phyloP scores from a whole-genome alignment of 2,797 vertebrate genomes.

The Momotus momota region DNA sequence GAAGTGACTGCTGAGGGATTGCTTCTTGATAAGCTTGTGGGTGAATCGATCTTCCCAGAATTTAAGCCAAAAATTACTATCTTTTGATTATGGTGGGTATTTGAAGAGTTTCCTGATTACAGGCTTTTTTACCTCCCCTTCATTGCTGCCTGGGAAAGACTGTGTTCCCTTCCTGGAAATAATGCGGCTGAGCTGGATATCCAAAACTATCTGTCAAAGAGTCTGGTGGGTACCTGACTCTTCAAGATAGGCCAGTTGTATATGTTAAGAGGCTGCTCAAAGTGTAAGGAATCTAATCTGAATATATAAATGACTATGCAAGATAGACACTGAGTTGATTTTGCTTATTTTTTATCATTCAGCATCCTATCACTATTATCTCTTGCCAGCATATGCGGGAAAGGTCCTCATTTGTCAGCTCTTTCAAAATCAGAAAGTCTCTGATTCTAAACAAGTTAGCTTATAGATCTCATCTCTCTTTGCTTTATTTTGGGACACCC shows the following conservation, averaged over 20 bases:
- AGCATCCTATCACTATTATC: not conserved
- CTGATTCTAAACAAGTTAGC: not conserved
- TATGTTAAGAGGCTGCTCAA: not conserved
- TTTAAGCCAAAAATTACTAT: not conserved
- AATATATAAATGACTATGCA: not conserved
- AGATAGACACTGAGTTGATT: not conserved
- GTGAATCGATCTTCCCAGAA: constrained; percentile 5
- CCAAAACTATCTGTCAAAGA: not conserved
- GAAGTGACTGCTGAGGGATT: not conserved
- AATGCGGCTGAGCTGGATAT: not conserved
- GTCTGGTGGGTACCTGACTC: not conserved
- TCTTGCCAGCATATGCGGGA: not conserved
- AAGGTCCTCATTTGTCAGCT: not conserved
- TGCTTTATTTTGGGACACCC: not conserved
- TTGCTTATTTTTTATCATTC: not conserved
- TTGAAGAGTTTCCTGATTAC: not conserved
- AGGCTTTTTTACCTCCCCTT: not conserved
- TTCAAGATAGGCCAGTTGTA: not conserved
- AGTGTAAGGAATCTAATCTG: not conserved
- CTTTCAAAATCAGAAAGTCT: not conserved
- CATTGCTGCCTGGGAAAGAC: not conserved
- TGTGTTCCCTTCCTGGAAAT: not conserved
- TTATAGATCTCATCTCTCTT: not conserved
- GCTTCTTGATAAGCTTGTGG: constrained; percentile 17
- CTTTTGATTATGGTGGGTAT: not conserved